phyloP scores from a whole-genome alignment of 2,797 vertebrate genomes.

The Pseudotriccus pelzelni region DNA sequence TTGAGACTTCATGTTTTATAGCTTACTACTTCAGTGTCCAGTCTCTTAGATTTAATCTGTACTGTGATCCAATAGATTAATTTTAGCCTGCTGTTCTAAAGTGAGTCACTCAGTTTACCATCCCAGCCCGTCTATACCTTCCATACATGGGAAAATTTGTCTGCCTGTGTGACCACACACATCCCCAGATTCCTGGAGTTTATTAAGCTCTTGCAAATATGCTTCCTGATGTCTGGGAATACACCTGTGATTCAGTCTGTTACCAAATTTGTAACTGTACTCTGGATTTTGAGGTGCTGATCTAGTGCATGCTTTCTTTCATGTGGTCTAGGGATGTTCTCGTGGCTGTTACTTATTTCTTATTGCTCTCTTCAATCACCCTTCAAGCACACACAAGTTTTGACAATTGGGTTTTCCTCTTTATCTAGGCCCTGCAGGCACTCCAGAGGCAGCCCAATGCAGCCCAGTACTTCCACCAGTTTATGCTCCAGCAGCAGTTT shows the following conservation, averaged over 20 bases:
- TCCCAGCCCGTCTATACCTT: not conserved
- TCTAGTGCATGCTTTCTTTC: not conserved
- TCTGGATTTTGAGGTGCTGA: not conserved
- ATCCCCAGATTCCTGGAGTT: not conserved
- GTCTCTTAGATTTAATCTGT: not conserved
- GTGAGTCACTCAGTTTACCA: not conserved
- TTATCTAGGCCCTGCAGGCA: constrained; percentile 90
- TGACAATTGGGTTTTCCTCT: not conserved
- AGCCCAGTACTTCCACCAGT: constrained; percentile 97
- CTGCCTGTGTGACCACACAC: not conserved
- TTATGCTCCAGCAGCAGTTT: constrained; percentile 98
- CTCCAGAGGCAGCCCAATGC: constrained; percentile 96
- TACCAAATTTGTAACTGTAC: not conserved
- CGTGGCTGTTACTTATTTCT: not conserved
- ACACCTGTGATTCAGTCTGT: not conserved
- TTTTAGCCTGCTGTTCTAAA: not conserved
- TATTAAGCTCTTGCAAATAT: not conserved
- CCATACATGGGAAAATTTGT: not conserved
- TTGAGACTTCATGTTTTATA: not conserved
- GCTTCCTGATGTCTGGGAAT: not conserved
- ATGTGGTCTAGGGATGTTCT: not conserved
- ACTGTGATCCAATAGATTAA: not conserved
- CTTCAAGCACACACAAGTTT: not conserved
- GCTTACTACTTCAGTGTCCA: not conserved
- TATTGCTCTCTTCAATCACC: not conserved